Evolutionary conservation across 2,113 vertebrate species (phyloP).

Genomic region (Henicopernis longicauda): DNA sequence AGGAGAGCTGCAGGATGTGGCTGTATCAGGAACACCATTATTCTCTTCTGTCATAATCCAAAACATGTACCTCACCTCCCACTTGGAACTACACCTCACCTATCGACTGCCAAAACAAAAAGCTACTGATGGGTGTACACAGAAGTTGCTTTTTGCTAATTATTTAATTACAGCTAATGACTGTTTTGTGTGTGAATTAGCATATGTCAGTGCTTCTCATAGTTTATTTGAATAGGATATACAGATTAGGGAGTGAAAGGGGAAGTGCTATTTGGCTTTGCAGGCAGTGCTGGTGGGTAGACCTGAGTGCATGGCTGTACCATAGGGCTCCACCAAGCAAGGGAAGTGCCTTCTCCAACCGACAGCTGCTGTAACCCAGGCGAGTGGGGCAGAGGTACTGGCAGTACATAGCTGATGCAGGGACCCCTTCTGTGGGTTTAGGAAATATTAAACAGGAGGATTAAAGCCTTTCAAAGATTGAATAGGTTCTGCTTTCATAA

Average conservation of each 20-base stretch:
- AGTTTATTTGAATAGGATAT: background rate
- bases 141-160: background rate
- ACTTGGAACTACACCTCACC: background rate
- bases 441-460: background rate
- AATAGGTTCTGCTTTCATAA: background rate
- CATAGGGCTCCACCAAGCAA: background rate
- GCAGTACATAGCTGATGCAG: accelerated
- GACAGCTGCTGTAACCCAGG: background rate
- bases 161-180: background rate
- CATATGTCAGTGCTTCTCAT: background rate
- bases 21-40: background rate
- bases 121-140: background rate
- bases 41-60: background rate
- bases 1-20: background rate
- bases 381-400: background rate
- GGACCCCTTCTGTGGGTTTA: background rate
- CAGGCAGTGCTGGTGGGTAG: background rate
- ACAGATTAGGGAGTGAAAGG: background rate
- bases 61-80: background rate
- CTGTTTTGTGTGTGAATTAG: background rate
- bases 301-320: background rate
- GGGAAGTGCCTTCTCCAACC: background rate
- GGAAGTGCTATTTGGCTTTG: background rate
- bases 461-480: background rate
- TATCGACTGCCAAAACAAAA: background rate